These are phyloP conservation scores for Discoglossus pictus DNA, from an alignment of 2,797 vertebrate genomes.

Conservation along the genomic window DNA sequence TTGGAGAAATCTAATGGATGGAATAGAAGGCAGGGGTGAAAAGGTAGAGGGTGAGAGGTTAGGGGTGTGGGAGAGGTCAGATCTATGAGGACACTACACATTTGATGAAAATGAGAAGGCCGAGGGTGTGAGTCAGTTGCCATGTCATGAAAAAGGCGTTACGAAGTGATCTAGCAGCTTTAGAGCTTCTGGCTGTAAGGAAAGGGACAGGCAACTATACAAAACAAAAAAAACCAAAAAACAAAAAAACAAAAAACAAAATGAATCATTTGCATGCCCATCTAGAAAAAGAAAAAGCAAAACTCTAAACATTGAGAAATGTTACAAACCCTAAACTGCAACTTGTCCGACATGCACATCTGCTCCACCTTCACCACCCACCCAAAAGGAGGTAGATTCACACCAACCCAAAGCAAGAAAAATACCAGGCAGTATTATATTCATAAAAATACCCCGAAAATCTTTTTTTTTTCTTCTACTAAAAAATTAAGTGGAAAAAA, in stretches of 20 bases:
- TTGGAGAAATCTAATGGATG: conserved; percentile 85
- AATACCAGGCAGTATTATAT: conserved; percentile 26
- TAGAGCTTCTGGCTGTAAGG: conserved; percentile 99
- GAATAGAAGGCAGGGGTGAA: conserved; percentile 59
- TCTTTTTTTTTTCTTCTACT: conserved; percentile 68
- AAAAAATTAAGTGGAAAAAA: conserved; percentile 61
- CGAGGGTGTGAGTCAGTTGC: conserved; percentile 99
- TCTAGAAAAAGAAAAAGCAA: conserved; percentile 94
- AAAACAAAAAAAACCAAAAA: conserved; percentile 54
- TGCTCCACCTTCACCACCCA: conserved; percentile 54
- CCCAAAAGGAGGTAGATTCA: conserved; percentile 33
- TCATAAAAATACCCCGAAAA: conserved; percentile 52
- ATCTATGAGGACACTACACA: conserved; percentile 95
- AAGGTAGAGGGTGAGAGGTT: conserved; percentile 59
- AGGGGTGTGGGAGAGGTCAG: conserved; percentile 62
- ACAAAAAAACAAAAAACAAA: conserved; percentile 56
- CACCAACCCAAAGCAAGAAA: conserved; percentile 44
- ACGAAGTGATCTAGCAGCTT: conserved; percentile 99
- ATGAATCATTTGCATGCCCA: conserved; percentile 99
- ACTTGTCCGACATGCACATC: conserved; percentile 98
- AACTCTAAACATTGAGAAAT: conserved; percentile 98
- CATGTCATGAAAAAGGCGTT: conserved; percentile 99
- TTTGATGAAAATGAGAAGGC: conserved; percentile 93
- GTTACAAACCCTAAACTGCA: conserved; percentile 99
- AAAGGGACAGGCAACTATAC: conserved; percentile 99